Percentiles rank a stretch among this genome's conserved stretches.
Conservation (phyloP, 2,113 vertebrate genomes). For the Gila orcuttii region DNA sequence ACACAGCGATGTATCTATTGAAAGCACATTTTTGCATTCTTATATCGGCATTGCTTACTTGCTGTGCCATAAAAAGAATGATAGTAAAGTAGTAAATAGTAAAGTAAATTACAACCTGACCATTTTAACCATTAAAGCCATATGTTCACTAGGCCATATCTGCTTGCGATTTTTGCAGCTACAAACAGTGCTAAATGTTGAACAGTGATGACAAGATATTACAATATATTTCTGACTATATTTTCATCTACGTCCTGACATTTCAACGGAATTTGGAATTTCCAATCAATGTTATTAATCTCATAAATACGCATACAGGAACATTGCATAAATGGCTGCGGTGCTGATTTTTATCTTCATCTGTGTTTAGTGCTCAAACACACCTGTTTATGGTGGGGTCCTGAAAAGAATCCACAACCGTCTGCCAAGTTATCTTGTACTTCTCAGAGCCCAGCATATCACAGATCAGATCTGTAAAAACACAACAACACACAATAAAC, state of each 20-base stretch:
- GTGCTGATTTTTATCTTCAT: constrained; percentile 15
- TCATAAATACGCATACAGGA: not conserved
- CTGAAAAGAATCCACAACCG: constrained; percentile 85
- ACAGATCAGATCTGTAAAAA: constrained; percentile 80
- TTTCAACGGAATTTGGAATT: not conserved
- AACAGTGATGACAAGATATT: not conserved
- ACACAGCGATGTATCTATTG: not conserved
- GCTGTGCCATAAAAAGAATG: not conserved
- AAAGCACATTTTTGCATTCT: constrained; percentile 25
- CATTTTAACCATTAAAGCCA: not conserved
- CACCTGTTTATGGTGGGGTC: constrained; percentile 91
- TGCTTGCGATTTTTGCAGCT: not conserved
- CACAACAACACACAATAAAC: constrained; percentile 17
- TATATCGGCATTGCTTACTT: not conserved
- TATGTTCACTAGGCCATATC: not conserved
- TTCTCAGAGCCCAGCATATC: constrained; percentile 85
- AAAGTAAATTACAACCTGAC: not conserved
- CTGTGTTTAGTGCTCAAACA: constrained; percentile 13
- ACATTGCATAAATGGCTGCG: not conserved
- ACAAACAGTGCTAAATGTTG: not conserved
- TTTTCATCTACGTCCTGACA: not conserved
- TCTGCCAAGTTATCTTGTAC: constrained; percentile 85
- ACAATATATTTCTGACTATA: not conserved
- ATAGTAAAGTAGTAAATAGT: too few species aligned
- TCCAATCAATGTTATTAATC: not conserved